phyloP scores from a whole-genome alignment of 2,888 invertebrate species.

The Mayetiola destructor region DNA sequence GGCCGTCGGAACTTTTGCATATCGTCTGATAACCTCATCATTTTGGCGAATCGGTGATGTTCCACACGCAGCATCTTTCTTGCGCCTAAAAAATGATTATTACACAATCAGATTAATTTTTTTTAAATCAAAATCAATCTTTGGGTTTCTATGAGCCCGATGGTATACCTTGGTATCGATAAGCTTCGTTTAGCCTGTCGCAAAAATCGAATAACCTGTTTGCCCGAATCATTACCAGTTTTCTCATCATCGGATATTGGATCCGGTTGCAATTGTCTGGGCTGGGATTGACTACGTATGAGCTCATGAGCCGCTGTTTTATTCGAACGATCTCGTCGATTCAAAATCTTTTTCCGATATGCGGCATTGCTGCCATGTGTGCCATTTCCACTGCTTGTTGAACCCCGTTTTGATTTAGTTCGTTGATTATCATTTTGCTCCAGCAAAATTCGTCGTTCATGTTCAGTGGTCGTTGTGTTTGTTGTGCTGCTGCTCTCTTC shows the following conservation, averaged over 20 bases:
- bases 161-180: slow-evolving; percentile 27
- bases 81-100: not conserved
- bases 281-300: slow-evolving; percentile 44
- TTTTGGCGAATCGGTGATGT: not conserved
- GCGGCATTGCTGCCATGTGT: slow-evolving; percentile 23
- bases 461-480: slow-evolving; percentile 14
- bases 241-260: not conserved
- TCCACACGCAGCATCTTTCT: slow-evolving; percentile 10
- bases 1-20: not conserved
- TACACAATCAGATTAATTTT: not conserved
- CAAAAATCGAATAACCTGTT: not conserved
- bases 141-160: not conserved
- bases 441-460: no score
- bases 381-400: slow-evolving; percentile 1
- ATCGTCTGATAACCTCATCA: not conserved
- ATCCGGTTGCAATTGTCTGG: slow-evolving; percentile 24
- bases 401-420: not conserved
- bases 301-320: slow-evolving; percentile 26
- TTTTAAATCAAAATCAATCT: no score
- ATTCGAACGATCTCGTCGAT: slow-evolving; percentile 28
- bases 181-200: slow-evolving; percentile 25
- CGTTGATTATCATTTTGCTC: not conserved
- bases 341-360: slow-evolving; percentile 33
- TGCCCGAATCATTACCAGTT: not conserved
- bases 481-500: slow-evolving; percentile 22